Evolutionary conservation across 2,888 invertebrate species (phyloP).

Genomic region (Drosophila bunnanda): DNA sequence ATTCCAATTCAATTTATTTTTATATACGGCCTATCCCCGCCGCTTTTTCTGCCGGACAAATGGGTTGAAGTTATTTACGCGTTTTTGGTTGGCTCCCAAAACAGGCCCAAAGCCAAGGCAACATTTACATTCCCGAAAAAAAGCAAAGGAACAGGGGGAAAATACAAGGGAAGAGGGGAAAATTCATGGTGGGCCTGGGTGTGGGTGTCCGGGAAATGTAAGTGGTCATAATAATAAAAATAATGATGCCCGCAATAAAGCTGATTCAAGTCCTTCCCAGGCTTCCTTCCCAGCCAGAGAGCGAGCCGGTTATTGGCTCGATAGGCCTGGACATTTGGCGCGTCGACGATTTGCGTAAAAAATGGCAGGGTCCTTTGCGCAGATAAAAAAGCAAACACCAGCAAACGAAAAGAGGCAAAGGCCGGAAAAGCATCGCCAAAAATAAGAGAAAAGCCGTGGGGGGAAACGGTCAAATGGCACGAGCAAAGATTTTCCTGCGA

Average conservation of each 20-base stretch:
- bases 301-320: constrained; percentile 59
- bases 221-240: constrained; percentile 84
- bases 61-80: constrained; percentile 79
- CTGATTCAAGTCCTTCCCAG: constrained; percentile 78
- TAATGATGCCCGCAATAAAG: constrained; percentile 84
- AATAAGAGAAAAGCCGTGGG: constrained; percentile 4
- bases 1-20: constrained; percentile 83
- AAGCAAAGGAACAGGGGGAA: constrained; percentile 47
- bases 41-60: constrained; percentile 50
- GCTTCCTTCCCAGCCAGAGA: constrained; percentile 9
- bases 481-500: constrained; percentile 62
- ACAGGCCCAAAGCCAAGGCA: constrained; percentile 26
- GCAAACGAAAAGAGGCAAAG: constrained; percentile 34
- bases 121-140: constrained; percentile 67
- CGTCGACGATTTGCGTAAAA: constrained; percentile 76
- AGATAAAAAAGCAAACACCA: constrained; percentile 64
- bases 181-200: constrained; percentile 61
- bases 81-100: constrained; percentile 26
- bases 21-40: constrained; percentile 54
- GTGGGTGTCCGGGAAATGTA: constrained; percentile 65
- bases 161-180: constrained; percentile 31
- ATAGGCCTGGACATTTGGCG: constrained; percentile 41
- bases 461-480: constrained; percentile 17
- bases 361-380: constrained; percentile 59
- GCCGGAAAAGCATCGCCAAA: constrained; percentile 17